Base-by-base conservation (phyloP, 2,797 vertebrate genomes). In the Phoebastria nigripes region DNA sequence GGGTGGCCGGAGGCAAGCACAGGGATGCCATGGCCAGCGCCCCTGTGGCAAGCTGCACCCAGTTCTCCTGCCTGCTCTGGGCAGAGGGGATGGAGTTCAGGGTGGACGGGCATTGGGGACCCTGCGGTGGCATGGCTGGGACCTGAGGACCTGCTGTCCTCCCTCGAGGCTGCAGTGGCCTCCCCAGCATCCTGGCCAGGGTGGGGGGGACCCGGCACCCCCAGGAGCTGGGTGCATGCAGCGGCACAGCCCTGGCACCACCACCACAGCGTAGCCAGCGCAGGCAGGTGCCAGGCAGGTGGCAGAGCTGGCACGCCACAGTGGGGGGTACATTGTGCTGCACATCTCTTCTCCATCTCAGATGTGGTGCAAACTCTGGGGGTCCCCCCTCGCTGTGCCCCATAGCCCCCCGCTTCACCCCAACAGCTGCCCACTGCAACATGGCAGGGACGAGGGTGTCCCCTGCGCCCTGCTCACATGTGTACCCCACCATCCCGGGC, bases 301-400 rank as follows among this genome's bases (percentile, higher is more conserved):
- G 51, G 19, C 58, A 52, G 42, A 47, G 61, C 16, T n/a, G 41
- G 18, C 26, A 79, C 2, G 1, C 3, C 76, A 11, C 0, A 0
- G 8, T 0, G 42, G 5, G 28, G 33, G 22, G 12, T n/a, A 56
- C 52, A 2, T 2, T 4, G 21, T 49, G 46, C 82, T 54, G 14
- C 42, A 13, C 44, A 18, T 22, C 54, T 35, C 49, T 54, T 25
- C 42, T 29, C 63, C 62, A 20, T 22, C 17, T 8, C 42, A 66
- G 37, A 19, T 6, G 11, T 9, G 56, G 20, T 25, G 28, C 54
- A 18, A 41, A 44, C 17, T 18, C 46, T 22, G 35, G 9, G 11
- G n/a, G 9, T 59, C 1, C 6, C 42, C 22, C 22, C 8, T 20
- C 4, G 0, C 51, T 29, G 21, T 63, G 56, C 35, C 49, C 35